Evolutionary conservation across 1,140 invertebrate genomes (phyloP).

Genomic region (Rhynchophorus ferrugineus): DNA sequence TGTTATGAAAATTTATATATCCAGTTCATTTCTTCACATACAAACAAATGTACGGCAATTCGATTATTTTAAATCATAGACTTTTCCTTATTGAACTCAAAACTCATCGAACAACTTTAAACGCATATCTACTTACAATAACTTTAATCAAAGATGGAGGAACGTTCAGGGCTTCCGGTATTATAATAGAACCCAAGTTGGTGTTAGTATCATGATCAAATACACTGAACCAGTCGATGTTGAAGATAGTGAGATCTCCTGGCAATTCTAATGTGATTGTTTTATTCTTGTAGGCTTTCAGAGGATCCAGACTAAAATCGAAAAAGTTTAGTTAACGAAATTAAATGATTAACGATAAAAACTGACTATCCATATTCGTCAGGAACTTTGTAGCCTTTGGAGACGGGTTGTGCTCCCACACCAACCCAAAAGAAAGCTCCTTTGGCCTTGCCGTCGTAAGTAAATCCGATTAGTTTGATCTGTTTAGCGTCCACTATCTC

Average conservation of each 20-base stretch:
- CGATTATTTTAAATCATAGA: too few relatives aligned
- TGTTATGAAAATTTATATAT: too few relatives aligned
- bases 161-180: conserved; percentile 76
- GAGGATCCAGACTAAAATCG: conserved; percentile 56
- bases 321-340: too few relatives aligned
- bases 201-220: conserved; percentile 66
- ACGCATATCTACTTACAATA: conserved; percentile 33
- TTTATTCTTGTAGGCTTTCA: conserved; percentile 63
- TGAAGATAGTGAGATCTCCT: conserved; percentile 74
- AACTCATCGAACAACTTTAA: too few relatives aligned
- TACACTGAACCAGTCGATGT: conserved; percentile 78
- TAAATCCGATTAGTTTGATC: conserved; percentile 65
- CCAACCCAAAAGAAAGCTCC: conserved; percentile 85
- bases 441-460: conserved; percentile 67
- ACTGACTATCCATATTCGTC: conserved; percentile 91
- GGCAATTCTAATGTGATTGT: conserved; percentile 72
- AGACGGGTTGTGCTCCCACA: conserved; percentile 71
- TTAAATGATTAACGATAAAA: too few relatives aligned
- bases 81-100: too few relatives aligned
- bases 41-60: too few relatives aligned
- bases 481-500: conserved; percentile 76
- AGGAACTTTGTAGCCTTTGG: conserved; percentile 71
- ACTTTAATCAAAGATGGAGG: conserved; percentile 71
- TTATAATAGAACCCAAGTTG: conserved; percentile 69
- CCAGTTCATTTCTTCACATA: too few relatives aligned